phyloP scores from a whole-genome alignment of 2,888 invertebrate species.

The Cheilosia impressa region DNA sequence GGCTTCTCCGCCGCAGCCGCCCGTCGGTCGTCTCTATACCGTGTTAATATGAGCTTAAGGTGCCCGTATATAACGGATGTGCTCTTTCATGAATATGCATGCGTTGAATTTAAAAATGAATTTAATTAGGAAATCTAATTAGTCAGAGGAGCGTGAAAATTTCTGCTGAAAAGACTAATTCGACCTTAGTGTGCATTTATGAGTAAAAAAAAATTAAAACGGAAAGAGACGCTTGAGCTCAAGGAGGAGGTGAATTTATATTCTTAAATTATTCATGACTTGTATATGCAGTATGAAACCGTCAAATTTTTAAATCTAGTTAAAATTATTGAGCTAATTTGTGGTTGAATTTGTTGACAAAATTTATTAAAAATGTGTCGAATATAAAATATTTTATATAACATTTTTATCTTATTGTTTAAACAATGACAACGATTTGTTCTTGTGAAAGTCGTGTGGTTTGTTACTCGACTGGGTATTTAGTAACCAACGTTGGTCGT shows the following conservation, averaged over 20 bases:
- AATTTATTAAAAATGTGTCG: no score
- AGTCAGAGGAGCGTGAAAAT: constrained; percentile 83
- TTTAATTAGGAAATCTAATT: constrained; percentile 84
- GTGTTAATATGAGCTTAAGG: constrained; percentile 32
- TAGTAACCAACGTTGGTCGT: no score
- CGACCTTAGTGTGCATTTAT: constrained; percentile 71
- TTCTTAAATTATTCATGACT: constrained; percentile 38
- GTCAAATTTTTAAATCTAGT: constrained; percentile 3
- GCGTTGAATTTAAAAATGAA: constrained; percentile 77
- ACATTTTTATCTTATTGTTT: no score
- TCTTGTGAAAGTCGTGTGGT: no score
- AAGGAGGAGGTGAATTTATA: constrained; percentile 4
- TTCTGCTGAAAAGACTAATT: constrained; percentile 75
- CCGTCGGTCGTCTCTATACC: neutral
- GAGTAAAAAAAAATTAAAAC: constrained; percentile 11
- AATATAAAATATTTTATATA: no score
- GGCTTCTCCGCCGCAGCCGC: neutral
- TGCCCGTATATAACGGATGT: constrained; percentile 49
- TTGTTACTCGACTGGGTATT: no score
- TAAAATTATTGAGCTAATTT: constrained; percentile 58
- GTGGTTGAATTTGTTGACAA: neutral
- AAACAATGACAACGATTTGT: no score
- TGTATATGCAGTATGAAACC: neutral
- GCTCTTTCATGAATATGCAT: constrained; percentile 78
- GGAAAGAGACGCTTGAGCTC: constrained; percentile 20